phyloP scores from a whole-genome alignment of 2,797 vertebrate species.

The Botia kubotai region DNA sequence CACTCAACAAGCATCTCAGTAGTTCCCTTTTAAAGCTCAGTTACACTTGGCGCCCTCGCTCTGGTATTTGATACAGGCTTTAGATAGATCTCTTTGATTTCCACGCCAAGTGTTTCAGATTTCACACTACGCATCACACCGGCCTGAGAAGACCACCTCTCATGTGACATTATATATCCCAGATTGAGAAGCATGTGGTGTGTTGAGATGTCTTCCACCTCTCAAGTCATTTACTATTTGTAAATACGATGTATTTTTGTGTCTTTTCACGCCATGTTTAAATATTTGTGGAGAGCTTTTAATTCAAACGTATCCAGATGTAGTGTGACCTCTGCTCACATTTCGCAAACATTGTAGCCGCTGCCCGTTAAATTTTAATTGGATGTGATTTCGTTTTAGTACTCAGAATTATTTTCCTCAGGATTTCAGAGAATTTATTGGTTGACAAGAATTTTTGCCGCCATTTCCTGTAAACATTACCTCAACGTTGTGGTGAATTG shows the following conservation, averaged over 20 bases:
- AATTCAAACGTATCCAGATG: slow-evolving; percentile 7
- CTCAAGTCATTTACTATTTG: neutral
- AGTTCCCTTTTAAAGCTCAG: slow-evolving; percentile 30
- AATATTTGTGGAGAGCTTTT: slow-evolving; percentile 24
- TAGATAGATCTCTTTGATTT: slow-evolving; percentile 49
- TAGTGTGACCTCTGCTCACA: slow-evolving; percentile 10
- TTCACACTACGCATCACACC: slow-evolving; percentile 31
- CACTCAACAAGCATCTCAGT: slow-evolving; percentile 10
- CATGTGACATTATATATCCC: slow-evolving; percentile 3
- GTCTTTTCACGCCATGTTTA: slow-evolving; percentile 24
- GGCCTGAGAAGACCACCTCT: slow-evolving; percentile 12
- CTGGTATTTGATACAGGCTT: slow-evolving; percentile 48
- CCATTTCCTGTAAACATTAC: neutral
- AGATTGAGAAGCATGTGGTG: slow-evolving; percentile 23
- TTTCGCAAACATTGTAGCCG: slow-evolving; percentile 26
- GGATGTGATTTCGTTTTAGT: neutral
- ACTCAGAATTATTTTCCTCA: neutral
- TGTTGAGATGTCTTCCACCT: neutral
- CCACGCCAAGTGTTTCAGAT: slow-evolving; percentile 42
- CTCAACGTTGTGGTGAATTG: slow-evolving; percentile 12
- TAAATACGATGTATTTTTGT: neutral
- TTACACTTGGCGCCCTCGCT: slow-evolving; percentile 26
- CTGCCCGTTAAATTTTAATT: slow-evolving; percentile 8
- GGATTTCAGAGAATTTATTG: slow-evolving; percentile 17
- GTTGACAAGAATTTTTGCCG: neutral